Evolutionary conservation across 2,797 vertebrate species (phyloP).

Genomic region (Gymnothorax javanicus): DNA sequence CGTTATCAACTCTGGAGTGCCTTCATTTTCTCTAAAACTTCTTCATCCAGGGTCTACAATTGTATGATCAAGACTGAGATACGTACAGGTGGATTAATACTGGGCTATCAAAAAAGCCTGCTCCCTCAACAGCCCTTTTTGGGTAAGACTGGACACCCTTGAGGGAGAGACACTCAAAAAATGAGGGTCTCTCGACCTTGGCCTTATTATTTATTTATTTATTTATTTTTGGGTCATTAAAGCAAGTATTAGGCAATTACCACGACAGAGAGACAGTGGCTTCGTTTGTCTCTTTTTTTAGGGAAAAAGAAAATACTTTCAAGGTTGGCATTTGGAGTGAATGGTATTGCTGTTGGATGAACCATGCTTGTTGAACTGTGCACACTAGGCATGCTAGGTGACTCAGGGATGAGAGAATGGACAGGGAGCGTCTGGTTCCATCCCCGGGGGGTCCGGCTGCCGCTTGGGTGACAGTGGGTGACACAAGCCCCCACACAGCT

Average conservation of each 20-base stretch:
- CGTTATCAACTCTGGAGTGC: no score
- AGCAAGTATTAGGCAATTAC: not conserved
- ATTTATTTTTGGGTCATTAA: no score
- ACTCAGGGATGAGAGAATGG: not conserved
- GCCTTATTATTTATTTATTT: no score
- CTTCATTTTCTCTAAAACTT: no score
- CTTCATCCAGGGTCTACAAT: no score
- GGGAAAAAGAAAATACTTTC: not conserved
- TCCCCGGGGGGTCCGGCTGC: conserved; percentile 1
- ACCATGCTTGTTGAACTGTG: not conserved
- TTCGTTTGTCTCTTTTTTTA: not conserved
- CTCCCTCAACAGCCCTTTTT: no score
- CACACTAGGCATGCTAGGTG: not conserved
- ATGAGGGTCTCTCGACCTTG: no score
- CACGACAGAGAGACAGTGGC: not conserved
- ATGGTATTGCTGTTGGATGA: not conserved
- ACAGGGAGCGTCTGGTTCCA: not conserved
- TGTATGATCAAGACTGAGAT: no score
- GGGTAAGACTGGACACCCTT: no score
- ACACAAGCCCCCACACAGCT: conserved; percentile 12
- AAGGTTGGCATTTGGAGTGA: not conserved
- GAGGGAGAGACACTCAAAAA: no score
- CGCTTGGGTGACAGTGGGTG: not conserved
- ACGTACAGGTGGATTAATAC: no score
- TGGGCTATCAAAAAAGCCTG: no score